Percentiles rank a stretch among this genome's conserved stretches.
Evolutionary conservation across 2,113 vertebrate species (phyloP).

Genomic region (Indicator maculatus): DNA sequence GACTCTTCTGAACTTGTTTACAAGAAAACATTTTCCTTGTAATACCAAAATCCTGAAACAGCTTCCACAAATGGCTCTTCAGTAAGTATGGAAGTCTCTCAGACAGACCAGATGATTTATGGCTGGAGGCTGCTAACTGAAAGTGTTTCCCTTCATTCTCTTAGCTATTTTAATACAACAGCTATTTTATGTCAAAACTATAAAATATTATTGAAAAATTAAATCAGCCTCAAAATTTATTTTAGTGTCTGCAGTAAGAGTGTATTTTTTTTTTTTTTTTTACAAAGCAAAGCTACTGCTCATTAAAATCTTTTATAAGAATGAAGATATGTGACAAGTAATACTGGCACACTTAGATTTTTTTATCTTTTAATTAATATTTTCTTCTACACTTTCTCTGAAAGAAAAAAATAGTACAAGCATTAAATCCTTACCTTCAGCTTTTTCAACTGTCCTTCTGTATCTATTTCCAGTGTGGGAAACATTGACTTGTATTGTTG

Average conservation of each 20-base stretch:
- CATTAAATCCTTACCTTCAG: slow-evolving; percentile 82
- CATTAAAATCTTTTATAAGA: background rate
- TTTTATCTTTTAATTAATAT: background rate
- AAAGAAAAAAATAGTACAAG: background rate
- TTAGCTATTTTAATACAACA: background rate
- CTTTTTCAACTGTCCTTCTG: slow-evolving; percentile 90
- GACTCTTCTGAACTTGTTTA: background rate
- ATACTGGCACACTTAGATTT: background rate
- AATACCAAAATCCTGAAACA: background rate
- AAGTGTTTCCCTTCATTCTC: background rate
- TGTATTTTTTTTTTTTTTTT: background rate
- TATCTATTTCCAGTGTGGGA: slow-evolving; percentile 86
- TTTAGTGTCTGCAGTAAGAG: background rate
- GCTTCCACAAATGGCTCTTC: background rate
- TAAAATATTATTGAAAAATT: background rate
- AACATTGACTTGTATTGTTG: slow-evolving; percentile 95
- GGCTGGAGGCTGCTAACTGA: background rate
- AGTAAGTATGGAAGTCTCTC: background rate
- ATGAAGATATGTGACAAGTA: background rate
- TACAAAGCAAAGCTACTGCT: background rate
- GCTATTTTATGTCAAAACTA: background rate
- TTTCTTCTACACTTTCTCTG: background rate
- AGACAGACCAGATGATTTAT: background rate
- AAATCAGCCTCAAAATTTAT: background rate
- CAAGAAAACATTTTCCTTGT: background rate